Evolutionary conservation across 2,797 vertebrate species (phyloP), one percentile per base, ranked within the genome.

Genomic region (Lacerta bilineata): DNA sequence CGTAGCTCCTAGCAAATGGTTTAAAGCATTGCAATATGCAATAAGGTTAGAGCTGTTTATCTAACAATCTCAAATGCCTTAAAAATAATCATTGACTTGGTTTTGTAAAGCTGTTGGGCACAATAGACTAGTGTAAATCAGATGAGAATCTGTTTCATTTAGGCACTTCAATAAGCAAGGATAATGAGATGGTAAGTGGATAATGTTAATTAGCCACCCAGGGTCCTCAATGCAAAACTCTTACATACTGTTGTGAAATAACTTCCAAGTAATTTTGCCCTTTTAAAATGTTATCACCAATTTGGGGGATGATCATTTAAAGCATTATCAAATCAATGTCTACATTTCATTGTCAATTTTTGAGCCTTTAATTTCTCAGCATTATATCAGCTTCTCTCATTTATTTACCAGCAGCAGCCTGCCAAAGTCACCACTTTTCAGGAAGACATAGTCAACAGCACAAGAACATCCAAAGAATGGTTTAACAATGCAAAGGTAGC

Each of bases 181-280:
- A 72, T 80, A 84, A 84, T 84, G 46, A 84, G 66, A 88, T 64
- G 36, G 76, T 59, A 78, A 88, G 20, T 71, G 74, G 36, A 88
- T 71, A 84, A 15, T 71, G 27, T 78, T 84, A 88, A 88, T 84
- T 87, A 87, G 41, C 71, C 71, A 82, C 41, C 39, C 27, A 41
- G 77, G 43, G 33, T 39, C 13, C n/a, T 29, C 46, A 79, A 50
- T 36, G 43, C 18, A 80, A 80, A 59, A 80, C 8, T 43, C 39
- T n/a, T 68, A 43, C 75, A 88, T 69, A 20, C 7, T 55, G 20
- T 59, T 83, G 61, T n/a, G 36, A 79, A 69, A 83, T 29, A n/a
- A 33, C 36, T 79, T 84, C 82, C 33, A 84, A 64, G 46, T 72
- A 43, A 88, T 72, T 59, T 71, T 71, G 36, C 29, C 41, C 75